Conservation (phyloP, 2,888 invertebrate genomes). For the Drosophila siamana region DNA sequence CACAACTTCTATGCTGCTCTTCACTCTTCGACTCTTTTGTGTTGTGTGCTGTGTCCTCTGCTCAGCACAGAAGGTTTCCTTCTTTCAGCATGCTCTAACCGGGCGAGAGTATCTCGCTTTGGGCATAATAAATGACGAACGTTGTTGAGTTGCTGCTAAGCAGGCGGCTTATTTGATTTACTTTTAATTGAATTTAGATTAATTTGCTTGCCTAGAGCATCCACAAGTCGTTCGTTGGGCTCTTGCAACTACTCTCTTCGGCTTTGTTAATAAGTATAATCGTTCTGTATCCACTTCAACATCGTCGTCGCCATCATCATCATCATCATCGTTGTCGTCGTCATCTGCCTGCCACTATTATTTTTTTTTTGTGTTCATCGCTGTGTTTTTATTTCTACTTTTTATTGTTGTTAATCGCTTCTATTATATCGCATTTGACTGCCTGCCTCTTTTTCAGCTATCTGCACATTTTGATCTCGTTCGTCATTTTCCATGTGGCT, state of each 20-base stretch:
- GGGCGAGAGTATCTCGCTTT: conserved; percentile 13
- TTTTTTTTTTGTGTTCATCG: conserved; percentile 33
- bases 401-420: conserved; percentile 80
- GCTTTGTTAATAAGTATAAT: conserved; percentile 55
- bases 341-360: conserved; percentile 31
- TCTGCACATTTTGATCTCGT: conserved; percentile 66
- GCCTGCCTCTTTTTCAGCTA: conserved; percentile 41
- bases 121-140: neutral
- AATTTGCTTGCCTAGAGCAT: conserved; percentile 19
- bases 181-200: neutral
- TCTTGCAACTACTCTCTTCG: neutral
- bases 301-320: conserved; percentile 40
- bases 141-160: neutral
- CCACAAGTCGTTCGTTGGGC: neutral
- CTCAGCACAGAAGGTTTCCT: neutral
- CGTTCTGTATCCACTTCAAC: conserved; percentile 47
- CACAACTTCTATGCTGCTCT: conserved; percentile 36
- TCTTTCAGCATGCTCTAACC: conserved; percentile 29
- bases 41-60: neutral
- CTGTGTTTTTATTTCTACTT: conserved; percentile 35
- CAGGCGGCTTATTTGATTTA: too few relatives aligned
- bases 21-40: conserved; percentile 4
- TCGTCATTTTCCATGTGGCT: conserved; percentile 48
- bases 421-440: conserved; percentile 74
- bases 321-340: conserved; percentile 34